Evolutionary conservation across 1,140 invertebrate species (phyloP), one percentile per base, ranked within the genome.

Genomic region (Drusus annulatus): DNA sequence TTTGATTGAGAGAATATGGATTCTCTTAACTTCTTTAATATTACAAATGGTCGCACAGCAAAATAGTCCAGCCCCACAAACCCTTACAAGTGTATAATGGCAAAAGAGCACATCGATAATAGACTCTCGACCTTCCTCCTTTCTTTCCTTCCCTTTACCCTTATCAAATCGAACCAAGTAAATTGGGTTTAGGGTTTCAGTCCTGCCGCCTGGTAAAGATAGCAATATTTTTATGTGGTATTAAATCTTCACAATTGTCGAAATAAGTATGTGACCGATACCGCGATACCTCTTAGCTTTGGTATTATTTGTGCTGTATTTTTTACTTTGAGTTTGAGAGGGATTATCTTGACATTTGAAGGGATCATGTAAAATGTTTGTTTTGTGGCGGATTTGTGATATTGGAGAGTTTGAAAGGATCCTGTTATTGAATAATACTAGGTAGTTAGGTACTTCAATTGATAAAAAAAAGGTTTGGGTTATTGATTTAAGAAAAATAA

Each of bases 101-200:
- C 36, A 13, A 45, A 45, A 45, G 36, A 2, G 36, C 36, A 45
- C 10, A 45, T 7, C 8, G 36, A 45, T 13, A 45, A 45, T 45
- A 13, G 10, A 45, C 36, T 10, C 36, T 10, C 36, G 7, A 45
- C 36, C 36, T 13, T 10, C 10, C 8, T 25, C 19, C 1, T 25
- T 75, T 1, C 25, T 13, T 17, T n/a, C 73, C 45, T 73, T 69
- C 62, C 50, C 60, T 81, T 69, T 78, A 76, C 76, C 71, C 58
- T 56, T 76, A 79, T 79, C 74, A 79, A 82, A 82, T 82, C 62
- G 77, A 71, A 82, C 77, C 51, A 79, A 79, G 52, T 76, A 82
- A 82, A 82, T 82, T 82, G 81, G 81, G 81, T 82, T 82, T 82
- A 50, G 54, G 58, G 51, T 82, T 80, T 52, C 81, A 45, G 23